Conservation (phyloP, 2,113 vertebrate genomes). For the Grantiella picta region DNA sequence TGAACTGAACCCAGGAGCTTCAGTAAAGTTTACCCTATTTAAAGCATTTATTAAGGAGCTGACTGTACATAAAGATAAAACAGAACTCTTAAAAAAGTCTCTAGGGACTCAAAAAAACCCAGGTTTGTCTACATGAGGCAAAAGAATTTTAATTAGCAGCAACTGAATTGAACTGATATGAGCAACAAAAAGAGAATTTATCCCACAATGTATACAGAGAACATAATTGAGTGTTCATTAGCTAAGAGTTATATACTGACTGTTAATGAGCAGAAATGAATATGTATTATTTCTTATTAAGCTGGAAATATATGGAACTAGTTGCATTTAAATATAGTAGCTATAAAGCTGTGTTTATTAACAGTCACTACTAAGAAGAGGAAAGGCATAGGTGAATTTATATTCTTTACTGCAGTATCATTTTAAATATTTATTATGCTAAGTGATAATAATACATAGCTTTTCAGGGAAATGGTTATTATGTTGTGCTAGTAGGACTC, state of each 20-base stretch:
- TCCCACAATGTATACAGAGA: slow-evolving; percentile 44
- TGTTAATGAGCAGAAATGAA: slow-evolving; percentile 68
- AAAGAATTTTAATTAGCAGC: slow-evolving; percentile 68
- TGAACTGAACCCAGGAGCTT: slow-evolving; percentile 60
- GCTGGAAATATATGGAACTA: slow-evolving; percentile 54
- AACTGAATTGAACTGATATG: slow-evolving; percentile 56
- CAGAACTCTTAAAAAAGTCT: slow-evolving; percentile 57
- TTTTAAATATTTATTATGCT: slow-evolving; percentile 42
- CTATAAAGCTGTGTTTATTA: slow-evolving; percentile 49
- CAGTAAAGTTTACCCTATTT: slow-evolving; percentile 64
- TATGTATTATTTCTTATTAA: slow-evolving; percentile 66
- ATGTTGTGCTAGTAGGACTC: not conserved
- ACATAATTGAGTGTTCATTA: slow-evolving; percentile 65
- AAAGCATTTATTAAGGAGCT: slow-evolving; percentile 64
- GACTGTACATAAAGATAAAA: slow-evolving; percentile 69
- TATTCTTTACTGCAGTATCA: not conserved
- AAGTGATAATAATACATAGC: slow-evolving; percentile 8
- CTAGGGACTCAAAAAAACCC: slow-evolving; percentile 19
- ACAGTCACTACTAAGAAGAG: not conserved
- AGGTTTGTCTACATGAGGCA: slow-evolving; percentile 58
- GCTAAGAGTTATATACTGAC: slow-evolving; percentile 59
- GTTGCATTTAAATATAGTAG: slow-evolving; percentile 54
- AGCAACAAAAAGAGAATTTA: slow-evolving; percentile 54
- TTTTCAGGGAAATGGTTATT: not conserved
- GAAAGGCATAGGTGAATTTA: slow-evolving; percentile 26